Base-by-base conservation (phyloP, 2,113 vertebrate species). In the Agapornis roseicollis region DNA sequence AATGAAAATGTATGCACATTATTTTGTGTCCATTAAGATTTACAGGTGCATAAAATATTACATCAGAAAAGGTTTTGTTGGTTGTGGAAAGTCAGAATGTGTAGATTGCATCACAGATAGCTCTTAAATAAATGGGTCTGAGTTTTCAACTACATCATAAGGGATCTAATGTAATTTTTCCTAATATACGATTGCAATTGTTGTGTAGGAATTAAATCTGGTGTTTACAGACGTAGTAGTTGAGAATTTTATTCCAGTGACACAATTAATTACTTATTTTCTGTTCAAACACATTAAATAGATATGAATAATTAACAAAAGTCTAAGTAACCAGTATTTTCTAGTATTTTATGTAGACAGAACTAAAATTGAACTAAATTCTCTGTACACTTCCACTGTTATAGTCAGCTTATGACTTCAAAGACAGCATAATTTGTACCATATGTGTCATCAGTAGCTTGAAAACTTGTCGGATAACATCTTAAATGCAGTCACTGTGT, bases 381-480 rank as follows among this genome's bases (percentile, higher is more conserved):
- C 5, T 81, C 72, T 50, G 9, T 89, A 20, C 37, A 28, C 69
- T 90, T 90, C 85, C 50, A 83, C 50, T 80, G 69, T 83, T 71
- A 17, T 4, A 81, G 92, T 44, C 56, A 90, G 46, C 53, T 90
- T 63, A 31, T 50, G 76, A 82, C 60, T 90, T 93, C 85, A 90
- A 90, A 86, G 80, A 25, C 70, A 85, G 65, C 68, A 78, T 76
- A 90, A 65, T 88, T 94, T 83, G 82, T 60, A 61, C 63, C 86
- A 50, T 85, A 64, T 85, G 85, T 85, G 82, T 85, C 90, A 70
- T 79, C 4, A 66, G 81, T 55, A 85, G 88, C 64, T 94, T 27
- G 60, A 80, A 90, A 93, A 83, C 3, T 47, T 83, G 55, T 27
- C 44, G 49, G 37, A 24, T 81, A 84, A 86, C 64, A 64, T 90